Percentiles rank a stretch among this genome's conserved stretches.
Conservation (phyloP, 2,797 vertebrate genomes). For the Hippopotamyrus pictus region DNA sequence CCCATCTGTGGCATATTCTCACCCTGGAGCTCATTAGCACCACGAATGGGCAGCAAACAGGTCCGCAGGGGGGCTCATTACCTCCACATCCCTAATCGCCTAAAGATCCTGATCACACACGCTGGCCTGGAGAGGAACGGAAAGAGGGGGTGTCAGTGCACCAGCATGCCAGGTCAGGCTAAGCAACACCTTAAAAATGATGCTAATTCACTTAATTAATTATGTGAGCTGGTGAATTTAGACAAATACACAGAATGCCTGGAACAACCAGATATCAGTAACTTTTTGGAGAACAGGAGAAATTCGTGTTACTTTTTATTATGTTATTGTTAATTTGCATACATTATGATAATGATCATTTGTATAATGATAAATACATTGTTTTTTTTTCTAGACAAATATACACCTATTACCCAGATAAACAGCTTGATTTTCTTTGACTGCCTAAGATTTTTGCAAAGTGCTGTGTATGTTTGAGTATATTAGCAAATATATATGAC, state of each 20-base stretch:
- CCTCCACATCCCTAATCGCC: slow-evolving; percentile 24
- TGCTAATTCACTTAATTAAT: neutral
- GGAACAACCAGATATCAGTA: neutral
- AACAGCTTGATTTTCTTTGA: neutral
- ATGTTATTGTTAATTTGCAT: neutral
- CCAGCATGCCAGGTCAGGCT: neutral
- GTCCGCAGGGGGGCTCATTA: slow-evolving; percentile 34
- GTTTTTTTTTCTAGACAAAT: neutral
- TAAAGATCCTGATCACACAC: slow-evolving; percentile 21
- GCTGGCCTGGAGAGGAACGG: neutral
- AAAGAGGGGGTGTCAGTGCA: neutral
- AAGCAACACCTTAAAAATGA: neutral
- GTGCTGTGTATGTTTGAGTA: neutral
- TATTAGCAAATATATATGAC: neutral
- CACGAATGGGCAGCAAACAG: slow-evolving; percentile 33
- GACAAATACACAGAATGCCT: neutral
- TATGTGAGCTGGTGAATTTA: neutral
- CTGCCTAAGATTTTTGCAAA: neutral
- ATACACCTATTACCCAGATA: neutral
- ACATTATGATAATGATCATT: neutral
- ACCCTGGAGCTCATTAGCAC: slow-evolving; percentile 42
- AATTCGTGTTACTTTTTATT: neutral
- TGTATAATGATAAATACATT: neutral
- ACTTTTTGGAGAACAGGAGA: neutral
- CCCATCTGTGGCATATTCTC: slow-evolving; percentile 30